Percentiles rank a stretch among this genome's conserved stretches.
phyloP scores from a whole-genome alignment of 2,797 vertebrate genomes.

The Chelonia mydas region DNA sequence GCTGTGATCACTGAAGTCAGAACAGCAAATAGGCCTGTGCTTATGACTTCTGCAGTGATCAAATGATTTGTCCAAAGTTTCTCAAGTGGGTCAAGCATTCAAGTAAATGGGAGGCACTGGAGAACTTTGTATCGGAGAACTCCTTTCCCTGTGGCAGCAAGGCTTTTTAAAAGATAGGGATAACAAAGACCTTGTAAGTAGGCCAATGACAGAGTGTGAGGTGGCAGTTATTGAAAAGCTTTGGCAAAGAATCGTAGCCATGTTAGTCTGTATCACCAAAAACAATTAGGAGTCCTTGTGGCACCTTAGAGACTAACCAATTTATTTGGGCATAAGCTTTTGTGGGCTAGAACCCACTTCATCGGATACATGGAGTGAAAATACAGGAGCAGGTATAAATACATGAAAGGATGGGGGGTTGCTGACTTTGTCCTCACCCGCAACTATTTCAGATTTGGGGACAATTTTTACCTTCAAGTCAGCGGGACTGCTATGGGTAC shows the following conservation, averaged over 20 bases:
- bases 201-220: background rate
- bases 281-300: too few species aligned
- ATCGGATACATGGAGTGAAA: too few species aligned
- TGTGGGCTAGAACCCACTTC: too few species aligned
- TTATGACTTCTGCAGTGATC: background rate
- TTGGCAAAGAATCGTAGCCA: background rate
- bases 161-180: background rate
- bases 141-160: background rate
- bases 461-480: too few species aligned
- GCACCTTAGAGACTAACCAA: too few species aligned
- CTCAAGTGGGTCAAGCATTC: background rate
- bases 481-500: too few species aligned
- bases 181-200: background rate
- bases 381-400: too few species aligned
- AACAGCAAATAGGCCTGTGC: background rate
- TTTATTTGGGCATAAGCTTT: too few species aligned
- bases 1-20: background rate
- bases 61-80: background rate
- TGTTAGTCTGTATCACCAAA: too few species aligned
- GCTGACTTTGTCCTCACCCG: too few species aligned
- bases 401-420: too few species aligned
- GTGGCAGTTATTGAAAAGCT: background rate
- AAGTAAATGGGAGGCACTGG: background rate
- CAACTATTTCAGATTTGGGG: too few species aligned
- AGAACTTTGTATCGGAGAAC: background rate